These are phyloP conservation scores for Bathynomus jamesi DNA, from an alignment of 1,140 invertebrate genomes.

Conservation along the genomic window DNA sequence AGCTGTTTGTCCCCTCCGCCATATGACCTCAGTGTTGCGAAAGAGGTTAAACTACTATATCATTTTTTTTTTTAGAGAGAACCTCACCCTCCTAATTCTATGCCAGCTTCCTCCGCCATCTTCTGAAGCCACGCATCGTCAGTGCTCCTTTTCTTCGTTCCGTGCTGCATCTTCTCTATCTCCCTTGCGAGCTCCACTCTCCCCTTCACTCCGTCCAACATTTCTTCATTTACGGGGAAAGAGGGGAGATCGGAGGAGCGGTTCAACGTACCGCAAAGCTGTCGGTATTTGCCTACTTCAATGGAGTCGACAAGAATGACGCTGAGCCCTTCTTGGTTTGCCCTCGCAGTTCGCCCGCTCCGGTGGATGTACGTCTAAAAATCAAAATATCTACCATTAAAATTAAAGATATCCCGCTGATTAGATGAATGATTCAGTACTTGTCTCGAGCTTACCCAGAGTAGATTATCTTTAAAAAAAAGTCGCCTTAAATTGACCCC, in stretches of 20 bases:
- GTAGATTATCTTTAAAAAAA: background rate
- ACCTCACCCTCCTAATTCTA: too few relatives aligned
- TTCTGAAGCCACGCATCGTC: background rate
- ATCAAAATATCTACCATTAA: background rate
- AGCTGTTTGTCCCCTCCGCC: too few relatives aligned
- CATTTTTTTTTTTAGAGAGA: too few relatives aligned
- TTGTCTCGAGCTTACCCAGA: background rate
- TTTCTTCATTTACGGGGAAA: constrained; percentile 67
- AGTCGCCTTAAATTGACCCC: background rate
- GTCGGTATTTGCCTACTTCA: constrained; percentile 71
- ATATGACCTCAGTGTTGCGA: too few relatives aligned
- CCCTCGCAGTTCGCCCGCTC: constrained; percentile 90
- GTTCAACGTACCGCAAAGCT: constrained; percentile 70
- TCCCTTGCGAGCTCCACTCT: constrained; percentile 66
- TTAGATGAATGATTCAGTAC: background rate
- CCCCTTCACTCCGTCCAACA: constrained; percentile 55
- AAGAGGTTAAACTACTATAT: too few relatives aligned
- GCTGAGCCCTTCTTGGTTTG: constrained; percentile 77
- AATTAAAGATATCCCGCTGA: background rate
- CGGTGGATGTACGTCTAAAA: constrained; percentile 84
- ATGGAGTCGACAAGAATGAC: constrained; percentile 83
- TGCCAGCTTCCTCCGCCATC: background rate
- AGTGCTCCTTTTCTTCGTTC: background rate
- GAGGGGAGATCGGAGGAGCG: constrained; percentile 68
- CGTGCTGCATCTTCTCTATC: constrained; percentile 67